A percentile compares a stretch with the other conserved stretches of the same genome.
Evolutionary conservation across 2,113 vertebrate species (phyloP).

Genomic region (Anser cygnoides): DNA sequence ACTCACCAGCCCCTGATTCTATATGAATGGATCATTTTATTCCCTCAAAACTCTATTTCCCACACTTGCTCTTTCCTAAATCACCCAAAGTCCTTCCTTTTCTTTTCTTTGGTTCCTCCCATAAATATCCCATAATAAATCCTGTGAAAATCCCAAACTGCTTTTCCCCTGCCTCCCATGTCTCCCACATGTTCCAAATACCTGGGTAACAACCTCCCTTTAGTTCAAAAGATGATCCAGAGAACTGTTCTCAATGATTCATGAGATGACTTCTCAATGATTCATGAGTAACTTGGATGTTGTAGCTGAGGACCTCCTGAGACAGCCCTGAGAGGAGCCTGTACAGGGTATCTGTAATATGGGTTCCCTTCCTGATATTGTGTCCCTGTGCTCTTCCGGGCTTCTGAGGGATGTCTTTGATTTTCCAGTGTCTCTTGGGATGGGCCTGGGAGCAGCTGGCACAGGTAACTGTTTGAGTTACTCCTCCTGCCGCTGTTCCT

Average conservation of each 20-base stretch:
- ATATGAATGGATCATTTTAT: background rate
- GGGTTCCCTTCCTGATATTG: background rate
- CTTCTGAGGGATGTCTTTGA: background rate
- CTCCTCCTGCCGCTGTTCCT: background rate
- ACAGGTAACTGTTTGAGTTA: background rate
- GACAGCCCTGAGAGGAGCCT: background rate
- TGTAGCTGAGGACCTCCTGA: background rate
- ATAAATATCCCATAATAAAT: background rate
- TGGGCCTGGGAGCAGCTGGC: background rate
- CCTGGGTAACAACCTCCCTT: background rate
- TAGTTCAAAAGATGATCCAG: background rate
- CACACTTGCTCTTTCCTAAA: background rate
- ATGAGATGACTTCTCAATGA: background rate
- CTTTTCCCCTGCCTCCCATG: background rate
- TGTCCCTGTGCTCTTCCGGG: background rate
- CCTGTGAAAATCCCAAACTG: background rate
- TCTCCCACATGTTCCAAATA: background rate
- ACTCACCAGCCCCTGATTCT: background rate
- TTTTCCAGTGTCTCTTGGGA: background rate
- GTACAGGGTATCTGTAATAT: background rate
- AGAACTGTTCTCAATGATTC: background rate
- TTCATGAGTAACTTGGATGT: background rate
- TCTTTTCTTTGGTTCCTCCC: background rate
- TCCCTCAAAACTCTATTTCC: background rate
- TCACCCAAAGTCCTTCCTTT: background rate